Conservation (phyloP, 2,113 vertebrate species). For the Suricata suricatta region DNA sequence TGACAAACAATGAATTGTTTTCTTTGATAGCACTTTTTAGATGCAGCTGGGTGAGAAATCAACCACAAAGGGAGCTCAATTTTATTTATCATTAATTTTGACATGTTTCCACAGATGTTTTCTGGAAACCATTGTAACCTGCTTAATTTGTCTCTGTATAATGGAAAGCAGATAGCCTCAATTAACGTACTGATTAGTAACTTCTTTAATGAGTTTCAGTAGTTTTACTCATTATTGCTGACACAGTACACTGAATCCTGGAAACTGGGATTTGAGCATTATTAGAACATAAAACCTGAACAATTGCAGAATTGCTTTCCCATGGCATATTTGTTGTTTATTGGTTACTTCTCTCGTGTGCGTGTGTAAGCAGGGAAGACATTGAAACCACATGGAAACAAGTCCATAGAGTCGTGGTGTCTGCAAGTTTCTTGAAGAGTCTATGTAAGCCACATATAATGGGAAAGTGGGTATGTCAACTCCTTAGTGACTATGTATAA, state of each 20-base stretch:
- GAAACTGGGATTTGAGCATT: conserved; percentile 69
- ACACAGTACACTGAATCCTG: conserved; percentile 59
- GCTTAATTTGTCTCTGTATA: conserved; percentile 82
- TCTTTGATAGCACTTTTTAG: conserved; percentile 62
- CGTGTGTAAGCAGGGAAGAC: neutral
- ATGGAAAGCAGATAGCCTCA: conserved; percentile 83
- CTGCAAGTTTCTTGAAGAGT: neutral
- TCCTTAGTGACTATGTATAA: neutral
- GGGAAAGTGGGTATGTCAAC: neutral
- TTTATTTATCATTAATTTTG: conserved; percentile 85
- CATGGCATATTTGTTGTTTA: neutral
- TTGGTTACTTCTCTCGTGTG: neutral
- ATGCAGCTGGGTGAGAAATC: conserved; percentile 74
- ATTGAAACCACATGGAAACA: neutral
- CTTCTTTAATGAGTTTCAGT: conserved; percentile 84
- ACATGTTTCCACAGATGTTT: conserved; percentile 84
- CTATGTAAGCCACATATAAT: neutral
- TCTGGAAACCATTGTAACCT: conserved; percentile 82
- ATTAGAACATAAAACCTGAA: conserved; percentile 46
- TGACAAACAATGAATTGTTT: conserved; percentile 61
- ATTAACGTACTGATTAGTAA: conserved; percentile 83
- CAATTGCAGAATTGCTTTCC: neutral
- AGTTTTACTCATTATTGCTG: conserved; percentile 79
- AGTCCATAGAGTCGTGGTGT: neutral
- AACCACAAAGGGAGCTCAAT: conserved; percentile 63